Percentiles rank a stretch among this genome's conserved stretches.
These are phyloP conservation scores for Polia nebulosa DNA, from an alignment of 2,888 invertebrate species.

Conservation along the genomic window DNA sequence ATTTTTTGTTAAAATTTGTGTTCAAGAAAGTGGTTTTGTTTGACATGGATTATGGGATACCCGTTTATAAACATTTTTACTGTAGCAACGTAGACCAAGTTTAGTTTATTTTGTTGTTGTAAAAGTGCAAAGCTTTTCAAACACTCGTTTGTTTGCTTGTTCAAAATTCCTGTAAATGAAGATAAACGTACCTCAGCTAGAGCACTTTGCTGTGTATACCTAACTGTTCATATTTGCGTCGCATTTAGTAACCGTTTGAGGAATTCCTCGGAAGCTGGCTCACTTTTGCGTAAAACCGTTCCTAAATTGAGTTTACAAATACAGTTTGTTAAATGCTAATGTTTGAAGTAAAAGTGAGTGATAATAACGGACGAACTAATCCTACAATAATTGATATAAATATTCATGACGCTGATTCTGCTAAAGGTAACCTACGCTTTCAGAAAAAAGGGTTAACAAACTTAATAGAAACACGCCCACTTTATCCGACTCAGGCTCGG, in stretches of 20 bases:
- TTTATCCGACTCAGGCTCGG: not conserved
- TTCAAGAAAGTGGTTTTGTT: not conserved
- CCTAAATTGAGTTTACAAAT: not conserved
- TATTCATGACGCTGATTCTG: not conserved
- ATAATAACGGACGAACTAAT: not conserved
- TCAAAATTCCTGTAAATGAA: not conserved
- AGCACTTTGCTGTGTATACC: not conserved
- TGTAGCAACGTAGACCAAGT: not conserved
- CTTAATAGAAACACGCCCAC: not conserved
- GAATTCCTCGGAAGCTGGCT: not conserved
- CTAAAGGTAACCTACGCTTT: not conserved
- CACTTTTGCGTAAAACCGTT: not conserved
- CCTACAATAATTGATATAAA: not conserved
- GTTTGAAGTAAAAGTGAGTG: not conserved
- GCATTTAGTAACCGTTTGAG: not conserved
- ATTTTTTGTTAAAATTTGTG: not conserved
- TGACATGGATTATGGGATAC: not conserved
- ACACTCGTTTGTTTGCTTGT: not conserved
- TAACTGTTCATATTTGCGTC: not conserved
- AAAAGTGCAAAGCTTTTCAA: not conserved
- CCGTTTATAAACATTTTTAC: not conserved
- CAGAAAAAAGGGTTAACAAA: not conserved
- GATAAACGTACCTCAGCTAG: not conserved
- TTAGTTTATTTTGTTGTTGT: no score
- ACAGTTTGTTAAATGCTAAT: not conserved